Conservation (phyloP, 1,140 invertebrate genomes). For the Drosophila truncata region DNA sequence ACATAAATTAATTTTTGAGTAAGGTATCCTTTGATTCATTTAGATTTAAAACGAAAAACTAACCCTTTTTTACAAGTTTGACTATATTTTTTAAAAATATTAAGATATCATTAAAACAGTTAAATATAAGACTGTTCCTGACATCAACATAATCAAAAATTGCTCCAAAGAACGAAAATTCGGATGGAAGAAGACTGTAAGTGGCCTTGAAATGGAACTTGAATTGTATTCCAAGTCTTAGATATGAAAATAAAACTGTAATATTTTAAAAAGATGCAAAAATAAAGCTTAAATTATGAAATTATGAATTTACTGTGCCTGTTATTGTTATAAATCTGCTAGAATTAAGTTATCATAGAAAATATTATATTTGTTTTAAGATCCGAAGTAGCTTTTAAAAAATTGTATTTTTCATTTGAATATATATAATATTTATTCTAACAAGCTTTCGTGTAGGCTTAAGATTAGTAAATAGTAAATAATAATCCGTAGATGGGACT, state of each 20-base stretch:
- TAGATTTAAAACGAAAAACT: background rate
- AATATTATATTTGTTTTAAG: background rate
- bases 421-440: background rate
- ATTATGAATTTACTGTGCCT: no score
- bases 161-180: background rate
- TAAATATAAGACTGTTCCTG: background rate
- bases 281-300: background rate
- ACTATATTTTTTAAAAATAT: background rate
- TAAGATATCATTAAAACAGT: background rate
- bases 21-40: constrained; percentile 47
- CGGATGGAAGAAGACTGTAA: background rate
- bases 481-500: background rate
- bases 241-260: background rate
- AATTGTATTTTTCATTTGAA: background rate
- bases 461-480: background rate
- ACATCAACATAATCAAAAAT: background rate
- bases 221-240: background rate
- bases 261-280: constrained; percentile 2
- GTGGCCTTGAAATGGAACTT: background rate
- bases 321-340: no score
- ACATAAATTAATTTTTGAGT: constrained; percentile 47
- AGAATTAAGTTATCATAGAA: background rate
- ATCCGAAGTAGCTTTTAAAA: background rate
- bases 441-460: background rate
- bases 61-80: background rate